Evolutionary conservation across 1,140 invertebrate genomes (phyloP), one percentile per base, ranked within the genome.

Genomic region (Heliconius himera): DNA sequence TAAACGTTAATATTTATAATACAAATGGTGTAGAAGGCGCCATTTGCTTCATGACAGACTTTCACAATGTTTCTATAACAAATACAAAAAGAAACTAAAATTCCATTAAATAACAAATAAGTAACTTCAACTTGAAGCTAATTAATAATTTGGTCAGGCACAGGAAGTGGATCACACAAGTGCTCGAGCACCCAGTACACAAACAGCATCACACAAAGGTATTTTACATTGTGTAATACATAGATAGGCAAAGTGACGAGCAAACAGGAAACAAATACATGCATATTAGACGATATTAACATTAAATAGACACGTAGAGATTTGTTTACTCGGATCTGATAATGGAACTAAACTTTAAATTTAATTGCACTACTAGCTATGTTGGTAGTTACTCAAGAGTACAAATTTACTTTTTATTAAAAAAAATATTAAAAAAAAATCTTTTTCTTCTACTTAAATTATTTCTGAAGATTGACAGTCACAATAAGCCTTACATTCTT

Each of bases 181-280:
- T 29, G 13, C 13, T 26, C 3, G 60, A 66, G 60, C 8, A 29
- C 51, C 33, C 9, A 66, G 22, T 29, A 16, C 9, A 26, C 4
- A 29, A 29, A 29, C 9, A 13, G 13, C 22, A 66, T 29, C 8
- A 66, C 54, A 56, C 26, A 66, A 29, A 18, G 60, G 22, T 66
- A 26, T 66, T 66, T 66, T 66, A 66, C 60, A 66, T 29, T 29
- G 60, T 29, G 60, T 66, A 66, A 66, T 46, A 16, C 16, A 1
- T 20, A 66, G 60, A 66, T 66, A 66, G 9, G 77, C 38, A 70
- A 78, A 74, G 54, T 78, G 77, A 78, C 77, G 33, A 36, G 6
- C 33, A 77, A 82, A 79, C 77, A 82, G 81, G 81, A 78, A 82
- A 79, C 77, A 60, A 73, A 78, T 79, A 41, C 73, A 70, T 74